Evolutionary conservation across 2,888 invertebrate genomes (phyloP).

Genomic region (Laspeyria flexula): DNA sequence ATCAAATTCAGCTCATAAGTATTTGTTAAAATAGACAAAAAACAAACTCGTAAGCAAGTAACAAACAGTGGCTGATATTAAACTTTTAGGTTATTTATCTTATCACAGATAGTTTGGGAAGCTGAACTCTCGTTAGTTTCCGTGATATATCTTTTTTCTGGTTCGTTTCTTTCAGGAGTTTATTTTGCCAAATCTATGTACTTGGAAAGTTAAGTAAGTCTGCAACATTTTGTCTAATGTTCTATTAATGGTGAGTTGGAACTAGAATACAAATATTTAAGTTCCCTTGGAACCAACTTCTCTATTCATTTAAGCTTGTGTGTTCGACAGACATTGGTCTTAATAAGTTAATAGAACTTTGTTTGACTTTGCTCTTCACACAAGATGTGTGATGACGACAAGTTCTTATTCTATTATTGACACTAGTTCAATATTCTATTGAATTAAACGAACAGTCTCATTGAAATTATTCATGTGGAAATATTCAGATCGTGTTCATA

Average conservation of each 20-base stretch:
- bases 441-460: too few relatives aligned
- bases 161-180: constrained; percentile 1
- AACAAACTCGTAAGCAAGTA: neutral
- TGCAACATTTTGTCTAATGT: neutral
- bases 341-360: too few relatives aligned
- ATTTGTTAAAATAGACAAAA: neutral
- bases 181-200: constrained; percentile 7
- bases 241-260: neutral
- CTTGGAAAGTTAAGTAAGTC: neutral
- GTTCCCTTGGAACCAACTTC: neutral
- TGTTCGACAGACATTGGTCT: neutral
- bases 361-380: too few relatives aligned
- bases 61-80: constrained; percentile 12
- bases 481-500: too few relatives aligned
- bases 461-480: too few relatives aligned
- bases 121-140: constrained; percentile 1
- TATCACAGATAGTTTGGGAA: constrained; percentile 19
- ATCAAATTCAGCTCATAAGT: too few relatives aligned
- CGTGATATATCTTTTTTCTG: constrained; percentile 6
- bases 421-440: too few relatives aligned
- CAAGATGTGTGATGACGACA: too few relatives aligned
- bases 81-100: constrained; percentile 30
- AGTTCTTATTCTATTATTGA: too few relatives aligned
- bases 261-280: neutral
- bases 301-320: neutral